Conservation (phyloP, 2,113 vertebrate genomes). For the Rhinolophus sinicus region DNA sequence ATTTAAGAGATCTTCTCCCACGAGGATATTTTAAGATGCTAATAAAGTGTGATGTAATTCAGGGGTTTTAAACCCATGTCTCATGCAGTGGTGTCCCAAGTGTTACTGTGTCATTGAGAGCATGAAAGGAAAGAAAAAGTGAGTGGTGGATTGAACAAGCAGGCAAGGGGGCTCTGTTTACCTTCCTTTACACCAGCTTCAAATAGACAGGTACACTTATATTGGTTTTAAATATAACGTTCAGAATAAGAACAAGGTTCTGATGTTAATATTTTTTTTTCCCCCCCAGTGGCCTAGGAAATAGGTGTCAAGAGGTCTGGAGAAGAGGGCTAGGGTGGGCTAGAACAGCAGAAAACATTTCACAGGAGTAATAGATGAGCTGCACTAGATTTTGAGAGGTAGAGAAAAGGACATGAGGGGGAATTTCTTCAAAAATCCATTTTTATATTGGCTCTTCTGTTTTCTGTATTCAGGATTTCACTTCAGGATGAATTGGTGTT, state of each 20-base stretch:
- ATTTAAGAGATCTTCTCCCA: not conserved
- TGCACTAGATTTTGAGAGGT: not conserved
- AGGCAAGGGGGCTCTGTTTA: not conserved
- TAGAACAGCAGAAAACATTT: not conserved
- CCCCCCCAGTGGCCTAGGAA: not conserved
- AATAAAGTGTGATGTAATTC: not conserved
- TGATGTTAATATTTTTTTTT: not conserved
- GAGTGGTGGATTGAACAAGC: not conserved
- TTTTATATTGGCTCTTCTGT: not conserved
- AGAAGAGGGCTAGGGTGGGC: not conserved
- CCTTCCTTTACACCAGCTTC: not conserved
- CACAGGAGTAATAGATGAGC: not conserved
- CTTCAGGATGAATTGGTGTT: not conserved
- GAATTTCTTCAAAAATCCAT: not conserved
- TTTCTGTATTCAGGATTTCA: slow-evolving; percentile 14
- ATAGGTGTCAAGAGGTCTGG: not conserved
- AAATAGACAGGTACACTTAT: not conserved
- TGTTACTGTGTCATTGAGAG: not conserved
- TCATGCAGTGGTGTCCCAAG: not conserved
- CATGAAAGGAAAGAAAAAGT: too few species aligned
- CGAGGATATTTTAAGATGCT: not conserved
- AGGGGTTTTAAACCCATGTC: not conserved
- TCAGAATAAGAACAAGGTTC: not conserved
- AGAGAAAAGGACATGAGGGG: not conserved
- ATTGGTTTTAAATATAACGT: not conserved